These are phyloP conservation scores for Lordiphosa andalusiaca DNA, from an alignment of 2,888 invertebrate genomes.

Conservation along the genomic window DNA sequence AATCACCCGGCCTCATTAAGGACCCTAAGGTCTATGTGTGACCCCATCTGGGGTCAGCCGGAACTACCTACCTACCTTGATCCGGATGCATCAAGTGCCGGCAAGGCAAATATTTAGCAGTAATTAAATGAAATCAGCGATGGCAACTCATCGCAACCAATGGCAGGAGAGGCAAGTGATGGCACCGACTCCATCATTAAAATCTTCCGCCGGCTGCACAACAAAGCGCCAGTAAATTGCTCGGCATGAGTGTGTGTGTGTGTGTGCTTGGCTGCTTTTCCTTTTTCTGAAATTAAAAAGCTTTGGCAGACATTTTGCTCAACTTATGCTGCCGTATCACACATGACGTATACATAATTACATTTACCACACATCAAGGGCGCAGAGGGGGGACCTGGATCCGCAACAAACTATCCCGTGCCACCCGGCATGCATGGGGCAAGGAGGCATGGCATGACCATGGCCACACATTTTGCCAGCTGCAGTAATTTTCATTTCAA, in stretches of 20 bases:
- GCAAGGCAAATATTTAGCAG: slow-evolving; percentile 29
- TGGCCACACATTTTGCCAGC: slow-evolving; percentile 14
- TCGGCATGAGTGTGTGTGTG: slow-evolving; percentile 26
- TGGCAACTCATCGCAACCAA: slow-evolving; percentile 16
- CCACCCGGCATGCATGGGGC: slow-evolving; percentile 3
- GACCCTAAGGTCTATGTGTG: too few relatives aligned
- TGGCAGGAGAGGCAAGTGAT: slow-evolving; percentile 14
- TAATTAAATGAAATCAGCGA: slow-evolving; percentile 42
- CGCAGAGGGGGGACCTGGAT: not conserved
- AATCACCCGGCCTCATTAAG: too few relatives aligned
- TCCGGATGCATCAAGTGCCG: slow-evolving; percentile 19
- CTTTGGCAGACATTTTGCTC: slow-evolving; percentile 38
- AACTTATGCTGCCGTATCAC: slow-evolving; percentile 49
- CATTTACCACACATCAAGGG: slow-evolving; percentile 9
- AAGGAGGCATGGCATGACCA: not conserved
- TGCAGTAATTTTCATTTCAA: slow-evolving; percentile 64
- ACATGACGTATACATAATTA: slow-evolving; percentile 58
- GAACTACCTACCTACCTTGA: too few relatives aligned
- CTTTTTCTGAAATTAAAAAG: slow-evolving; percentile 15
- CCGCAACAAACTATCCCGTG: slow-evolving; percentile 23
- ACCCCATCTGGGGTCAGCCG: too few relatives aligned
- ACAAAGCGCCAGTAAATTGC: slow-evolving; percentile 66
- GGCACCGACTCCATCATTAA: slow-evolving; percentile 55
- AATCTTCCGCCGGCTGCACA: slow-evolving; percentile 65
- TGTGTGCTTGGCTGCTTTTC: slow-evolving; percentile 20